Base-by-base conservation (phyloP, 2,888 invertebrate species). In the Autographa pulchrina region DNA sequence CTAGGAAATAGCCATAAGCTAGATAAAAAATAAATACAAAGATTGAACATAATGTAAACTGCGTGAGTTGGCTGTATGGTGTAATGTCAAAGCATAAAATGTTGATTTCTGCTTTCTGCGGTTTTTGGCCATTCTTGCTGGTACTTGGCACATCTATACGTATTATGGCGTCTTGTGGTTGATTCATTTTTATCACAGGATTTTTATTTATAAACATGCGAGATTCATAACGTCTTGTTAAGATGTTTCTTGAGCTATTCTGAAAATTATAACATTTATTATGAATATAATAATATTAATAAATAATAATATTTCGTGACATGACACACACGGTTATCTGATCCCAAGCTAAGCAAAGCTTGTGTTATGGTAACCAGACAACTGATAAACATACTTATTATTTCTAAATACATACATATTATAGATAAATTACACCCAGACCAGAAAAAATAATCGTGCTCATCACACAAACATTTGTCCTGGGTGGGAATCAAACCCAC, bases 1-100 rank as follows among this genome's bases (percentile, higher is more conserved):
- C 99, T 96, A 98, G 97, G 89, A 98, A 96, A 93, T 98, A 99
- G 66, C 99, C 99, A 96, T 99, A 99, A 0, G 98, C 96, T 72
- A 99, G 92, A 92, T 98, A 99, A 88, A 99, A 98, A 77, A 98
- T 91, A 92, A 99, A 99, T 9, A 99, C 98, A 68, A 98, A 98
- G 32, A 95, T 86, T 65, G 98, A 97, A 89, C 98, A 98, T 65
- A 97, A 93, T 1, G 97, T 75, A 90, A 99, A 98, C 91, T 98
- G 98, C 5, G 96, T 93, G 20, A 97, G 96, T 84, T 96, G 95
- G 74, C 96, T 97, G 80, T 96, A 97, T 60, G 96, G 91, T 13
- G 97, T 97, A 67, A 99, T 95, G 88, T 98, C 97, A 79, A 98
- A 96, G 88, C 98, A 98, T 70, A 98, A 91, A 68, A 98, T 97